A percentile compares a stretch with the other conserved stretches of the same genome.
These are phyloP conservation scores for Malachius bipustulatus DNA, from an alignment of 2,888 invertebrate species.

Conservation along the genomic window DNA sequence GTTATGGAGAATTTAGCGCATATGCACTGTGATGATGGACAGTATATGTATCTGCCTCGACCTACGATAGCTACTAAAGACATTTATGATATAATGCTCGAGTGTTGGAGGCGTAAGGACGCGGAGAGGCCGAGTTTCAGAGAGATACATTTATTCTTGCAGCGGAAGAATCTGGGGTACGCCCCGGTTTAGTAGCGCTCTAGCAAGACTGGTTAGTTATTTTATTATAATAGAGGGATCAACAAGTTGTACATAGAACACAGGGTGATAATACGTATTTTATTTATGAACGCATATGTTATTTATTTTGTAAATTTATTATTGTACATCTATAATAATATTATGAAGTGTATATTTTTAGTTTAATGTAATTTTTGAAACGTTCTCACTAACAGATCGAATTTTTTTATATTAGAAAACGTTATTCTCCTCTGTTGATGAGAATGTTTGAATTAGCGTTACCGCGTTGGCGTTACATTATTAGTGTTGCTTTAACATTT, in stretches of 20 bases:
- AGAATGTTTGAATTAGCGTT: not conserved
- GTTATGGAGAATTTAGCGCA: constrained; percentile 71
- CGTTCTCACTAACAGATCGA: constrained; percentile 1
- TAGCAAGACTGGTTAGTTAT: constrained; percentile 28
- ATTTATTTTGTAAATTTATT: constrained; percentile 2
- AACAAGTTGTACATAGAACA: constrained; percentile 36
- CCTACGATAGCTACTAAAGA: constrained; percentile 67
- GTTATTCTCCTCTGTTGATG: not conserved
- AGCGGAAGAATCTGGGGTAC: constrained; percentile 55
- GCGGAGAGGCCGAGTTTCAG: constrained; percentile 64
- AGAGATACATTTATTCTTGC: constrained; percentile 72
- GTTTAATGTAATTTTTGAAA: too few species aligned
- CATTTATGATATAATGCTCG: constrained; percentile 72
- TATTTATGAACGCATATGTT: constrained; percentile 6
- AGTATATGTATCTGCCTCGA: constrained; percentile 51
- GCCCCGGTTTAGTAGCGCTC: constrained; percentile 42
- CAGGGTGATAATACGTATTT: constrained; percentile 35
- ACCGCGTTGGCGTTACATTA: not conserved
- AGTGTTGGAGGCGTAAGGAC: constrained; percentile 74
- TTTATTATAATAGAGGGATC: constrained; percentile 25
- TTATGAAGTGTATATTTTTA: not conserved
- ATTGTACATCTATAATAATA: not conserved
- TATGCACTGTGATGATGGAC: constrained; percentile 49
- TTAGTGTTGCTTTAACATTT: constrained; percentile 20
- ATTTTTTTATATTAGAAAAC: not conserved